Percentiles rank a stretch among this genome's conserved stretches.
phyloP scores from a whole-genome alignment of 2,113 vertebrate species.

The Parus major region DNA sequence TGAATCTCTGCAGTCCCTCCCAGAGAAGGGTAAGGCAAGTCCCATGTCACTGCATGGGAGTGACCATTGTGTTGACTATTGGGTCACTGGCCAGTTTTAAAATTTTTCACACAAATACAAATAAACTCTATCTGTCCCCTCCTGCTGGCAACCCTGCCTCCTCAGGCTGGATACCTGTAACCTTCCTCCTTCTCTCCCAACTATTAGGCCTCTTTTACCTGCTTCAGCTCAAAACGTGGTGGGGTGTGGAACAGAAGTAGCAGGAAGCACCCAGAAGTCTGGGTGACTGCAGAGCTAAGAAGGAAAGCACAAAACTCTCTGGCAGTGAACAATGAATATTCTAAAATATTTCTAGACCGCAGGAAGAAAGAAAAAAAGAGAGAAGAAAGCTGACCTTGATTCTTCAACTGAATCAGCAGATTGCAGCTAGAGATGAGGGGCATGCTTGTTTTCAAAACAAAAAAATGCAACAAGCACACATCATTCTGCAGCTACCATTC shows the following conservation, averaged over 20 bases:
- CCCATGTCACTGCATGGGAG: fast-evolving
- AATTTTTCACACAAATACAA: background rate
- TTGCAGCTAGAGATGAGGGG: background rate
- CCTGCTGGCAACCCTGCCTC: background rate
- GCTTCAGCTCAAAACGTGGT: fast-evolving
- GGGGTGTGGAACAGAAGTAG: background rate
- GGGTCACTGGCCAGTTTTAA: background rate
- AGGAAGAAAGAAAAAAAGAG: background rate
- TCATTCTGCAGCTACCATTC: background rate
- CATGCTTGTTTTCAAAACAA: background rate
- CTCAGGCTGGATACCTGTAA: background rate
- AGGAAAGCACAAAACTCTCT: background rate
- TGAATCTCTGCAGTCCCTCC: background rate
- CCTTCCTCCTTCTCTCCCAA: background rate
- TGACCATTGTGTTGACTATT: fast-evolving
- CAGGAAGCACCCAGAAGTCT: background rate
- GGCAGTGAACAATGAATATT: background rate
- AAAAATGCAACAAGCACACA: background rate
- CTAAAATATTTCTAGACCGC: background rate
- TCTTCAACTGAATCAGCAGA: background rate
- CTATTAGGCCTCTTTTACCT: background rate
- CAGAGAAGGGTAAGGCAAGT: fast-evolving
- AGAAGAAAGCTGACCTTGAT: background rate
- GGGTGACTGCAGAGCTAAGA: background rate
- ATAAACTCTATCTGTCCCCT: background rate